Conservation (phyloP, 2,888 invertebrate genomes). For the Tanytarsus gracilentus region DNA sequence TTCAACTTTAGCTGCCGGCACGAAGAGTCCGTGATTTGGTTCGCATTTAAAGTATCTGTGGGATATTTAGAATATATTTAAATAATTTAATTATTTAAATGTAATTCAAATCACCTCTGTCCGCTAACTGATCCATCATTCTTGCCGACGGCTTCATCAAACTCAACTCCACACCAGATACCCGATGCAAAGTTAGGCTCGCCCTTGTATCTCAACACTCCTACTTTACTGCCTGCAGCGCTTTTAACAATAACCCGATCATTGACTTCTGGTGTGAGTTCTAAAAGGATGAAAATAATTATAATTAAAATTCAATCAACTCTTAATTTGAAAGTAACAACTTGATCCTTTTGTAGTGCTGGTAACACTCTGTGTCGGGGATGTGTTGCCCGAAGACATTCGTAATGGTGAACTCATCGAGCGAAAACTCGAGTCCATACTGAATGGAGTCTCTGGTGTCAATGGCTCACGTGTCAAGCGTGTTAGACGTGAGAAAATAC, state of each 20-base stretch:
- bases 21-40: conserved; percentile 86
- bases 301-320: background rate
- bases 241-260: conserved; percentile 86
- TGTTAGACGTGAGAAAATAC: conserved; percentile 86
- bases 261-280: conserved; percentile 59
- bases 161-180: conserved; percentile 91
- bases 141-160: conserved; percentile 89
- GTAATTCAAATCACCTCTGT: conserved; percentile 54
- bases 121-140: conserved; percentile 93
- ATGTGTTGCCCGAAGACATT: conserved; percentile 37
- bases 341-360: conserved; percentile 32
- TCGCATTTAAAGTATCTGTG: conserved; percentile 88
- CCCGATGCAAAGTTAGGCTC: conserved; percentile 84
- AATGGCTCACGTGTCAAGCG: conserved; percentile 70
- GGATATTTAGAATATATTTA: conserved; percentile 33
- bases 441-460: conserved; percentile 41
- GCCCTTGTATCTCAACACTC: conserved; percentile 77
- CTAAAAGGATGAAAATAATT: conserved; percentile 33
- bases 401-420: conserved; percentile 40
- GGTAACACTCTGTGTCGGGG: conserved; percentile 40
- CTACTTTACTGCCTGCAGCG: conserved; percentile 80
- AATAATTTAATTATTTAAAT: background rate
- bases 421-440: conserved; percentile 30
- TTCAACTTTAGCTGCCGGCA: conserved; percentile 82
- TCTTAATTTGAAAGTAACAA: conserved; percentile 7